A percentile compares a stretch with the other conserved stretches of the same genome.
These are phyloP conservation scores for silkworm (Bombyx mori) DNA, from an alignment of 1,140 invertebrate species.

Conservation along the genomic window ASM3026992v2 NC_085131.1:8049001-8049500, in stretches of 20 bases:
- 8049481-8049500: no score
- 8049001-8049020: no score
- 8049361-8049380: no score
- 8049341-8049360: conserved; percentile 37
- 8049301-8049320: conserved; percentile 46
- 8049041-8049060: background rate
- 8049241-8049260: conserved; percentile 57
- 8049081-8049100: conserved; percentile 22
- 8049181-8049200: conserved; percentile 58
- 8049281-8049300: conserved; percentile 49
- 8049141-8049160: conserved; percentile 41
- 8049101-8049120: conserved; percentile 12
- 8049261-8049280: conserved; percentile 33
- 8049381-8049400: no score
- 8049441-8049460: no score
- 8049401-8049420: no score
- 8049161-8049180: conserved; percentile 56
- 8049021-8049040: no score
- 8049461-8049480: no score
- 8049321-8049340: conserved; percentile 53
- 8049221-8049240: conserved; percentile 61
- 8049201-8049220: conserved; percentile 60
- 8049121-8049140: conserved; percentile 25
- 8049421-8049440: no score
- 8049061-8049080: conserved; percentile 9